A percentile compares a stretch with the other conserved stretches of the same genome.
Evolutionary conservation across 2,888 invertebrate genomes (phyloP).

Genomic region (Oscheius myriophilus): DNA sequence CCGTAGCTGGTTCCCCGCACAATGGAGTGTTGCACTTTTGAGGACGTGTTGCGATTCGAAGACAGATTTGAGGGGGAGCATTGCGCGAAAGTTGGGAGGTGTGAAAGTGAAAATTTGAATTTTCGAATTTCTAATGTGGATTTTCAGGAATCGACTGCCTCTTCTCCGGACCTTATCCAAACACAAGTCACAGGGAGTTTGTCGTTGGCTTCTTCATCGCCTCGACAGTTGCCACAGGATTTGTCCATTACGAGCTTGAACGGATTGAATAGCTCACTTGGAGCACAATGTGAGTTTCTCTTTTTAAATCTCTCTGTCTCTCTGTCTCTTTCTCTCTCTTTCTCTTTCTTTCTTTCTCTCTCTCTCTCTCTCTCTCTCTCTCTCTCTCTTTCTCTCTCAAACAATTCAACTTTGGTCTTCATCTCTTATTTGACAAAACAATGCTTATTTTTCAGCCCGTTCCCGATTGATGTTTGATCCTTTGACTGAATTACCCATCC

Average conservation of each 20-base stretch:
- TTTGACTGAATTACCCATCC: conserved; percentile 86
- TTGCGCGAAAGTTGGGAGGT: neutral
- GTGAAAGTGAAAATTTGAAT: no score
- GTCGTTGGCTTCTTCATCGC: conserved; percentile 50
- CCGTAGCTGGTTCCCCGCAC: neutral
- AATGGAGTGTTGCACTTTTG: neutral
- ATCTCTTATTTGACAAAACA: no score
- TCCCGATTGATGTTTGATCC: conserved; percentile 99
- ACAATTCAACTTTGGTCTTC: no score
- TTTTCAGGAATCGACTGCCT: conserved; percentile 59
- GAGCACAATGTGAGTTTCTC: conserved; percentile 24
- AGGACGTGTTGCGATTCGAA: neutral
- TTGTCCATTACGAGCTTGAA: conserved; percentile 45
- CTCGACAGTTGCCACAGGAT: conserved; percentile 41
- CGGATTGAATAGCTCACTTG: conserved; percentile 16
- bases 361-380: no score
- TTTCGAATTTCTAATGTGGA: no score
- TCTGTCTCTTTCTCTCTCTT: no score
- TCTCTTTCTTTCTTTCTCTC: no score
- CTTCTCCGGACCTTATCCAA: conserved; percentile 59
- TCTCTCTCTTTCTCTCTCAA: no score
- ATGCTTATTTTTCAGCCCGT: conserved; percentile 74
- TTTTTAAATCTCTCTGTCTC: neutral
- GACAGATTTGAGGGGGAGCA: neutral
- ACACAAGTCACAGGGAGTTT: conserved; percentile 20